phyloP scores from a whole-genome alignment of 2,113 vertebrate genomes.

The Dunckerocampus dactyliophorus region DNA sequence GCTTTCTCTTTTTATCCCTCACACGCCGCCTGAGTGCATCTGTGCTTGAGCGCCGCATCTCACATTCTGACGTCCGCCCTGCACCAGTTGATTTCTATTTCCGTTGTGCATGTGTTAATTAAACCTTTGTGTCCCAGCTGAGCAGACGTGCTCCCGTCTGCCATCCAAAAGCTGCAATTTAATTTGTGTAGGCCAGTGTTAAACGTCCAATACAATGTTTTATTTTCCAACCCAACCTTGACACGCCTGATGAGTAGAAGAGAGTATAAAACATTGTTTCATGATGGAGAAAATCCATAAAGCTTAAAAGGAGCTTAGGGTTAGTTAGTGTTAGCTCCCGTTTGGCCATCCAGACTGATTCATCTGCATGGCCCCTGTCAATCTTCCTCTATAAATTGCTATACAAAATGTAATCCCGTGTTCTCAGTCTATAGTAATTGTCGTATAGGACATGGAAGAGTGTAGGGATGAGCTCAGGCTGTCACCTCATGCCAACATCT shows the following conservation, averaged over 20 bases:
- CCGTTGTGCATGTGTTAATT: constrained; percentile 29
- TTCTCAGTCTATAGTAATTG: constrained; percentile 9
- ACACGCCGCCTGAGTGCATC: neutral
- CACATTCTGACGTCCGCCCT: constrained; percentile 1
- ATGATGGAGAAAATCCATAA: neutral
- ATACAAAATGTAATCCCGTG: constrained; percentile 18
- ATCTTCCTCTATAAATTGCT: constrained; percentile 15
- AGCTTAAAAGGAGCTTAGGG: constrained; percentile 2
- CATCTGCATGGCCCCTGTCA: constrained; percentile 20
- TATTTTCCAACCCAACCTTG: constrained; percentile 9
- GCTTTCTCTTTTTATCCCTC: constrained; percentile 10
- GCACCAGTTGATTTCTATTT: constrained; percentile 8
- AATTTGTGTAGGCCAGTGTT: constrained; percentile 17
- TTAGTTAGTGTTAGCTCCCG: constrained; percentile 11
- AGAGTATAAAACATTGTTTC: constrained; percentile 3
- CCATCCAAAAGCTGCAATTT: too few species aligned
- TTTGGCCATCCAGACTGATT: constrained; percentile 24
- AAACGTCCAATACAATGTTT: constrained; percentile 5
- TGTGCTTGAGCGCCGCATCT: constrained; percentile 17
- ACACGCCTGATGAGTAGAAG: constrained; percentile 1
- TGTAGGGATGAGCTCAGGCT: neutral
- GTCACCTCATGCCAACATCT: neutral
- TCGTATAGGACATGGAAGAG: neutral
- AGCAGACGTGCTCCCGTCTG: constrained; percentile 11
- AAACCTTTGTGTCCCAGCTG: constrained; percentile 19